These are phyloP conservation scores for Phymatocera aterrima DNA, from an alignment of 2,888 invertebrate genomes.

Conservation along the genomic window DNA sequence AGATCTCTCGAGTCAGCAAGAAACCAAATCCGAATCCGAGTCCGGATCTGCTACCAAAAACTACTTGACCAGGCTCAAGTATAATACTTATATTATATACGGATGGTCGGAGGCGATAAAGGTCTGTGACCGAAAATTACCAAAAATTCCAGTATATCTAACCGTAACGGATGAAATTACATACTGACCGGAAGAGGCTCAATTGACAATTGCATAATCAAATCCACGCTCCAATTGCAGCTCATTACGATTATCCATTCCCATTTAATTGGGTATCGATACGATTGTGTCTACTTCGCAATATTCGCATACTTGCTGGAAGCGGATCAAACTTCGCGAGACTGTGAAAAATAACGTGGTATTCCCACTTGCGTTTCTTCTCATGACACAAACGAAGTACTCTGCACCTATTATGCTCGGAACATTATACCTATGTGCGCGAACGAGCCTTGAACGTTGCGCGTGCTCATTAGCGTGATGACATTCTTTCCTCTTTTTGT, in stretches of 20 bases:
- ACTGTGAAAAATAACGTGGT: neutral
- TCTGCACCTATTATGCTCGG: too few species aligned
- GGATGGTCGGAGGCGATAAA: neutral
- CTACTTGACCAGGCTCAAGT: constrained; percentile 18
- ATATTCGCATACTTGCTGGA: too few species aligned
- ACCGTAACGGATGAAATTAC: too few species aligned
- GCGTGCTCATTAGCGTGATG: constrained; percentile 37
- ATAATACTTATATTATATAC: neutral
- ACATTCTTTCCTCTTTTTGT: constrained; percentile 25
- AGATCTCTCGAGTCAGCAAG: constrained; percentile 28
- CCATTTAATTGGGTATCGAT: too few species aligned
- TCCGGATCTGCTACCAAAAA: constrained; percentile 4
- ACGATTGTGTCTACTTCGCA: too few species aligned
- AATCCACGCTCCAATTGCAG: too few species aligned
- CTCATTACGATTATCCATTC: too few species aligned
- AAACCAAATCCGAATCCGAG: too few species aligned
- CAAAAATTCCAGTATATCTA: too few species aligned
- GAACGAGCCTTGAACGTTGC: neutral
- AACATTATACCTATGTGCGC: neutral
- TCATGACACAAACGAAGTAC: neutral
- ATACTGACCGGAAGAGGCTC: too few species aligned
- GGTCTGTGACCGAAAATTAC: neutral
- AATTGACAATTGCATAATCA: too few species aligned
- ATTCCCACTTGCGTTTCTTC: constrained; percentile 8
- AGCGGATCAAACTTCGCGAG: neutral